Evolutionary conservation across 1,140 invertebrate genomes (phyloP), one percentile per base, ranked within the genome.

Genomic region (Caenorhabditis tropicalis): DNA sequence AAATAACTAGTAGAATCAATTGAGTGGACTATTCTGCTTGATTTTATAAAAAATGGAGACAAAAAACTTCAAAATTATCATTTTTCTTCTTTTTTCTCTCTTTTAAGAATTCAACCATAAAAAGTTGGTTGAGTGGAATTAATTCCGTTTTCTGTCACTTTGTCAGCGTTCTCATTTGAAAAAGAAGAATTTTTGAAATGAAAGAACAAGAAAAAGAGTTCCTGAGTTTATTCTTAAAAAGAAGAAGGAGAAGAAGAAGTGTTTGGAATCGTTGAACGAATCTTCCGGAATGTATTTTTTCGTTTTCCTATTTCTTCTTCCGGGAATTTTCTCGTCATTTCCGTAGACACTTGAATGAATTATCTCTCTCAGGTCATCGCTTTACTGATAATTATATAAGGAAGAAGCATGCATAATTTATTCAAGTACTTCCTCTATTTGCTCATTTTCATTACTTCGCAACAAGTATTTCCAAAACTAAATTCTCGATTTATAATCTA

Each of bases 351-450:
- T 31, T 29, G 53, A 58, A 58, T 58, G 24, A 58, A 27, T 58
- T 58, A 58, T 58, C 53, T 58, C 53, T 53, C 6, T 53, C 16
- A 51, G 19, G 49, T 51, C 49, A n/a, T 51, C 49, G 9, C 43
- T n/a, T n/a, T 51, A 58, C 10, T 58, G 53, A 58, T 27, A 29
- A 58, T 27, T 58, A 29, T 27, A 58, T 29, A 15, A 58, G 27
- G 53, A 31, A n/a, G 21, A 58, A 27, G 60, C 2, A 70, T 70
- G 60, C 31, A 70, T 70, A 70, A 70, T 70, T 70, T 31, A 70
- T 70, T 70, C 60, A 70, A 70, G 60, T 36, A 70, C 60, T 70
- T 70, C 53, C 19, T 16, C 21, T 27, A n/a, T n/a, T n/a, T n/a
- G n/a, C n/a, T n/a, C n/a, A n/a, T 58, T 27, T 29, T 58, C 53